phyloP scores from a whole-genome alignment of 2,888 invertebrate genomes.

The Dascillus cervinus region DNA sequence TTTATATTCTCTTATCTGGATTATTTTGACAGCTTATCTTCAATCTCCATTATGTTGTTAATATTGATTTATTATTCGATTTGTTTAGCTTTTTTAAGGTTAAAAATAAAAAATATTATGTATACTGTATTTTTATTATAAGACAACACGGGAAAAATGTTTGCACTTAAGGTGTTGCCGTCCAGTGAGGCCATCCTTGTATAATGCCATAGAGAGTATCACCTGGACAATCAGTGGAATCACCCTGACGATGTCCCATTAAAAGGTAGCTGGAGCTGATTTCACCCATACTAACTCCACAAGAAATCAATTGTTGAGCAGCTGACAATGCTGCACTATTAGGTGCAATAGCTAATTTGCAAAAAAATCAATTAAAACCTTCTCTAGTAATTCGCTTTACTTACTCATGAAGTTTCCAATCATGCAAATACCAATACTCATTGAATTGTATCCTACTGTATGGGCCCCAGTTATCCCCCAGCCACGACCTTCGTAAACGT shows the following conservation, averaged over 20 bases:
- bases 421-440: slow-evolving; percentile 52
- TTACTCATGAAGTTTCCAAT: slow-evolving; percentile 46
- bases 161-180: slow-evolving; percentile 8
- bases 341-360: slow-evolving; percentile 41
- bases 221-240: slow-evolving; percentile 45
- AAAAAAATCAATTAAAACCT: too few species aligned
- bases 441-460: slow-evolving; percentile 49
- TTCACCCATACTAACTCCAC: slow-evolving; percentile 40
- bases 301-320: slow-evolving; percentile 39
- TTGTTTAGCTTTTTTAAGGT: too few species aligned
- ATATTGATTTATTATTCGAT: too few species aligned
- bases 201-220: slow-evolving; percentile 43
- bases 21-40: too few species aligned
- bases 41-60: too few species aligned
- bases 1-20: too few species aligned
- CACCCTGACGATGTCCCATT: slow-evolving; percentile 44
- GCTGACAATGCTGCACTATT: slow-evolving; percentile 36
- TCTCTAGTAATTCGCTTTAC: too few species aligned
- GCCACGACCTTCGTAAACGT: slow-evolving; percentile 54
- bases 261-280: slow-evolving; percentile 40
- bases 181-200: slow-evolving; percentile 41
- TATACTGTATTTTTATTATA: too few species aligned
- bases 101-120: too few species aligned
- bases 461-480: slow-evolving; percentile 54
- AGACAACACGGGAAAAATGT: too few species aligned